A percentile compares a stretch with the other conserved stretches of the same genome.
Evolutionary conservation across 2,797 vertebrate species (phyloP).

Genomic region (Pseudochirops cupreus): DNA sequence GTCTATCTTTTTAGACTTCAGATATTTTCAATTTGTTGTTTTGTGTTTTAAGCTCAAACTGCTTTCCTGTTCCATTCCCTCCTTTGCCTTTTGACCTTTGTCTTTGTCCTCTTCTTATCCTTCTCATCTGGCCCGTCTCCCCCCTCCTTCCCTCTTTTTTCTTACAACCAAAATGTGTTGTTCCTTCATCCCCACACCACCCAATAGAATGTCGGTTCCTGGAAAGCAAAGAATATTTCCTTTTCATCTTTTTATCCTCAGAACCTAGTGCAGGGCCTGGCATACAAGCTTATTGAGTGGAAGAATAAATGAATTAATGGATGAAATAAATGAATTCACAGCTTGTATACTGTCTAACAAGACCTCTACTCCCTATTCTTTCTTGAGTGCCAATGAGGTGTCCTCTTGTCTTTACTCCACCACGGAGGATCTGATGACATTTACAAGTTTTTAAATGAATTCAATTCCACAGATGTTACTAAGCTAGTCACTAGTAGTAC

Average conservation of each 20-base stretch:
- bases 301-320: background rate
- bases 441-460: background rate
- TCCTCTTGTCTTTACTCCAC: background rate
- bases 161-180: background rate
- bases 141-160: background rate
- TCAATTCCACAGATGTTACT: background rate
- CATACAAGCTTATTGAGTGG: background rate
- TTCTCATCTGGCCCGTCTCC: background rate
- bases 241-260: background rate
- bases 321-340: background rate
- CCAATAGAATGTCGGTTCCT: background rate
- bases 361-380: slow-evolving; percentile 10
- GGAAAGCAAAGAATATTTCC: background rate
- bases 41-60: background rate
- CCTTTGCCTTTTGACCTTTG: background rate
- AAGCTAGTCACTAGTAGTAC: background rate
- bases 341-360: background rate
- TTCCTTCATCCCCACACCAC: background rate
- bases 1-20: background rate
- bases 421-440: background rate
- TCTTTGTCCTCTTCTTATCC: background rate
- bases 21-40: background rate
- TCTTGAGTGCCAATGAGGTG: background rate
- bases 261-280: background rate
- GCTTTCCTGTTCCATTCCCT: background rate